Evolutionary conservation across 2,797 vertebrate species (phyloP).

Genomic region (Myripristis jacobus): DNA sequence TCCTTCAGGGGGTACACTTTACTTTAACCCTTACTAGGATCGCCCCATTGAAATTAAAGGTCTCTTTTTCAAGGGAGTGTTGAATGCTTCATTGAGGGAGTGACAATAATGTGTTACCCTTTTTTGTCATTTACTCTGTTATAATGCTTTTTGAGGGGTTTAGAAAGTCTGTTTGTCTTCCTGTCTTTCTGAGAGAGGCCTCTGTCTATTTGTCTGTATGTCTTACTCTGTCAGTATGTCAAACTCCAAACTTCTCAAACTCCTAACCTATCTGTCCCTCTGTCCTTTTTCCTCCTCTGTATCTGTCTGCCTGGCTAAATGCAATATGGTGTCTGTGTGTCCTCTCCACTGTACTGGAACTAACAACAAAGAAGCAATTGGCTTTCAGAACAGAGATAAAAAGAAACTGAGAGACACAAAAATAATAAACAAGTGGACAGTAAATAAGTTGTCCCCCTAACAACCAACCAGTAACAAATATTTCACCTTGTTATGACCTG

Average conservation of each 20-base stretch:
- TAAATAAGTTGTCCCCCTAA: no score
- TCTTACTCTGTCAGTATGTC: not conserved
- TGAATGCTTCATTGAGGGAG: no score
- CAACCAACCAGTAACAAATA: no score
- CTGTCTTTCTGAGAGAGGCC: no score
- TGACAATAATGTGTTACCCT: not conserved
- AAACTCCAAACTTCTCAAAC: no score
- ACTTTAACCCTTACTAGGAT: no score
- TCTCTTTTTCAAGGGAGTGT: not conserved
- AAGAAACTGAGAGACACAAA: not conserved
- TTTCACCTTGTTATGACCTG: no score
- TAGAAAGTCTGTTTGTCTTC: not conserved
- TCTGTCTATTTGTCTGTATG: not conserved
- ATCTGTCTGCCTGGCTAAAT: not conserved
- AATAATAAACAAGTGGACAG: no score
- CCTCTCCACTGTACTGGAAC: not conserved
- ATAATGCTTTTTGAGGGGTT: not conserved
- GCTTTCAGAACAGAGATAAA: slow-evolving; percentile 1
- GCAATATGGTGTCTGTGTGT: not conserved
- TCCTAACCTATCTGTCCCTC: no score
- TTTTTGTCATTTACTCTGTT: not conserved
- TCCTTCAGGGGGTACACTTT: no score
- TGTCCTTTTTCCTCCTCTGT: no score
- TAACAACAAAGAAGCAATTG: slow-evolving; percentile 1
- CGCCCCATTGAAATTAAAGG: not conserved